Base-by-base conservation (phyloP, 2,797 vertebrate genomes). In the Hydrophis major region DNA sequence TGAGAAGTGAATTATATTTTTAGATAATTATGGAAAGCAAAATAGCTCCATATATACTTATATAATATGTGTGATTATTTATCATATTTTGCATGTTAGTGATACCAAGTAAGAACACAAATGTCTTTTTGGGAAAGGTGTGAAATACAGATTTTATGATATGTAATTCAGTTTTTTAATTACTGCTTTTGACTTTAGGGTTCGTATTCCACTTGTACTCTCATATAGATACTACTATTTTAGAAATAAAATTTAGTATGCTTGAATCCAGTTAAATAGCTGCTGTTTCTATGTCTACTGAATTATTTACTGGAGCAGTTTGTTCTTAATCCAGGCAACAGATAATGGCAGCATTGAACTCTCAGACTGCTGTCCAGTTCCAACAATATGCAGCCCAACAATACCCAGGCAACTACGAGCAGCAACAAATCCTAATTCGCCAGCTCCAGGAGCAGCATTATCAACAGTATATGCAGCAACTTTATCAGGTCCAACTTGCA, bases 371-470 rank as follows among this genome's bases (percentile, higher is more conserved):
- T 0, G 98, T 99, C 95, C 99, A 99, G 98, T 99, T 99, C 97
- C 99, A 99, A 96, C 99, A 99, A 97, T 99, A 99, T 0, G 99
- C 99, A 1, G 99, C 99, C 6, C 99, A 99, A 96, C 99, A 99
- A 96, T 99, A 99, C 92, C 99, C 99, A 2, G 98, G 99, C 96
- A 99, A 98, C 97, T 98, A 98, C 0, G 99, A 99, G 56, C 99
- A 99, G 95, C 99, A 99, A 97, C 98, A 99, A 95, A 97, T 99
- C 93, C 99, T 99, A 93, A 99, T 99, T 97, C 98, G 99, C 6
- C 99, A 99, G 98, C 98, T 99, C 69, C 99, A 99, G 97, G 99
- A 99, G 94, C 99, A 99, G 95, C 99, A 99, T 97, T 99, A 99
- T 96, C 99, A 99, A 95, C 99, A 99, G 96, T 99, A 99, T 97